A percentile compares a stretch with the other conserved stretches of the same genome.
Conservation (phyloP, 92 coral and sea anemone species). For the Actinernus sp. region DNA sequence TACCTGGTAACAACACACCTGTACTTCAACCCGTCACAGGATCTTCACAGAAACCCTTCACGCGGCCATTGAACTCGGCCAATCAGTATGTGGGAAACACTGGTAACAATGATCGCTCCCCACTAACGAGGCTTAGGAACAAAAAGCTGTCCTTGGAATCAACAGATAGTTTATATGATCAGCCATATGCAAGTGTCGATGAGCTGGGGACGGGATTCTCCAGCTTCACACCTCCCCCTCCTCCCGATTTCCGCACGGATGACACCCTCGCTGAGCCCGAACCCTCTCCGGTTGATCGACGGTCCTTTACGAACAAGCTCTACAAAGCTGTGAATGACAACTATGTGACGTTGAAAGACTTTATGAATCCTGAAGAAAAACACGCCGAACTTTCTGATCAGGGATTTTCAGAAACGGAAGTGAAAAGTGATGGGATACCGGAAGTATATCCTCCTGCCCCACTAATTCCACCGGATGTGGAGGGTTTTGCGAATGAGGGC, state of each 20-base stretch:
- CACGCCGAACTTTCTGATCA: constrained; percentile 13
- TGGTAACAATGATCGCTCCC: constrained; percentile 28
- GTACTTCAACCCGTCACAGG: neutral
- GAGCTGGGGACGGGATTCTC: constrained; percentile 93
- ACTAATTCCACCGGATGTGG: constrained; percentile 26
- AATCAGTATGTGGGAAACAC: neutral
- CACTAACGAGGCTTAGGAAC: constrained; percentile 56
- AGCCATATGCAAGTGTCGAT: constrained; percentile 83
- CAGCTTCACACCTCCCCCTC: constrained; percentile 83
- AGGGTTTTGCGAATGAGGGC: constrained; percentile 51
- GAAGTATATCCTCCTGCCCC: neutral
- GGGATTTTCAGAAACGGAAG: constrained; percentile 19
- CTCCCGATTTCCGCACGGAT: constrained; percentile 54
- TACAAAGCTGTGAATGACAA: constrained; percentile 11
- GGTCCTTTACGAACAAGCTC: constrained; percentile 59
- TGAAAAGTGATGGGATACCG: neutral
- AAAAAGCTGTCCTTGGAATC: constrained; percentile 74
- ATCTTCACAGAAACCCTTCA: neutral
- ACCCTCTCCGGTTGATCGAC: constrained; percentile 9
- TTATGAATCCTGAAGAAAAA: constrained; percentile 7
- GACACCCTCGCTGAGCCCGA: constrained; percentile 13
- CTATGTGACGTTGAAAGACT: too few species aligned
- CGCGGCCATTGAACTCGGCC: constrained; percentile 9
- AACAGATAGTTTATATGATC: constrained; percentile 80
- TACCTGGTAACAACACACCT: constrained; percentile 4